phyloP scores from a whole-genome alignment of 2,888 invertebrate genomes.

The Brachylomia viminalis region DNA sequence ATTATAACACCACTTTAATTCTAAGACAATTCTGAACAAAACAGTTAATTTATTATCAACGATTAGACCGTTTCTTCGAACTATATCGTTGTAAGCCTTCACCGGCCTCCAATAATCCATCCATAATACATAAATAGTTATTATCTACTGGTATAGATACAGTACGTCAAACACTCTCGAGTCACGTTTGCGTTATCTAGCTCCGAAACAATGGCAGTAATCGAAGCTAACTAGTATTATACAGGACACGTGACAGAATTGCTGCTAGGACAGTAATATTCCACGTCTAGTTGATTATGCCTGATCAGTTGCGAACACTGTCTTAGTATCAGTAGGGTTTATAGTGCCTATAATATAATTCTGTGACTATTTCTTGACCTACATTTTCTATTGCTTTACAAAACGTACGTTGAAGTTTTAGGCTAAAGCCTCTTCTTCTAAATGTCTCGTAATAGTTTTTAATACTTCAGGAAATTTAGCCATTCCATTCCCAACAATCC shows the following conservation, averaged over 20 bases:
- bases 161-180: conserved; percentile 29
- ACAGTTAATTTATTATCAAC: conserved; percentile 5
- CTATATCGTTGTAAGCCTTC: conserved; percentile 21
- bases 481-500: not conserved
- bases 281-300: conserved; percentile 12
- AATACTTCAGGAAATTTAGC: not conserved
- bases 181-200: conserved; percentile 64
- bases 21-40: conserved; percentile 20
- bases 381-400: not conserved
- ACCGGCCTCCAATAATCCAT: conserved; percentile 27
- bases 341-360: not conserved
- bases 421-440: no score
- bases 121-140: conserved; percentile 18
- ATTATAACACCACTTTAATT: not conserved
- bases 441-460: not conserved
- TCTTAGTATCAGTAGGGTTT: conserved; percentile 10
- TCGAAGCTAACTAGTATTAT: conserved; percentile 45
- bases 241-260: conserved; percentile 53
- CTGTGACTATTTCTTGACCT: not conserved
- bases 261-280: conserved; percentile 10
- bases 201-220: conserved; percentile 53
- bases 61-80: conserved; percentile 32
- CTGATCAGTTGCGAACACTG: conserved; percentile 10
- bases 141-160: conserved; percentile 52
- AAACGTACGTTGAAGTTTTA: not conserved